Base-by-base conservation (phyloP, 2,888 invertebrate species). In the Lagria hirta region DNA sequence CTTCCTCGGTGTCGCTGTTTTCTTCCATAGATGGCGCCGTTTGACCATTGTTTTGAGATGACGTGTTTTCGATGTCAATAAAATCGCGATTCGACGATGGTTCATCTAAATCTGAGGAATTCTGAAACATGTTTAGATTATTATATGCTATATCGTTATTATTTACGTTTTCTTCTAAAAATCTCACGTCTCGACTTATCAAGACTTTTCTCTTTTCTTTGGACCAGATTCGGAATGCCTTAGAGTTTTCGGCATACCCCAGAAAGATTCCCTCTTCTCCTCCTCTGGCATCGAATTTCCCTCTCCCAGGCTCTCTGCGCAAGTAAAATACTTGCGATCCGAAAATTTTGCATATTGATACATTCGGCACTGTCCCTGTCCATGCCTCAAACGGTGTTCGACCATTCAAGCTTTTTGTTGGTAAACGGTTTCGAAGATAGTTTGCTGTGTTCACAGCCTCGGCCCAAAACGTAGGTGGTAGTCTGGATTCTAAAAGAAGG, bases 371-470 rank as follows among this genome's bases (percentile, higher is more conserved):
- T 16, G 36, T 45, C 2, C 55, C 56, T n/a, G 28, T 45, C 56
- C 61, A 54, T 10, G 29, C 5, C 35, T 63, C 61, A 20, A 30
- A 55, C 2, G 62, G 58, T 3, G 58, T 62, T 42, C 43, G 51
- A 4, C 51, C 54, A 6, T 43, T 21, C 3, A 55, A 26, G 3
- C 37, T 42, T 21, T 26, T 57, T 13, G 59, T 57, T n/a, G 57
- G 54, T 18, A 54, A 49, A 26, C 67, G 38, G 35, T 69, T 70
- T 21, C 52, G 40, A 4, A 66, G 32, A 32, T 65, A 65, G 16
- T 60, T 58, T 5, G 64, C 11, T 6, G 58, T 60, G 18, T 49
- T 50, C 5, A 65, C 49, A 2, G 67, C 68, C 42, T 69, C 66
- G 3, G 60, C 61, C 65, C 66, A 70, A 24, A 65, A 57, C 6